Conservation (phyloP, 2,113 vertebrate genomes). For the Festucalex cinctus region DNA sequence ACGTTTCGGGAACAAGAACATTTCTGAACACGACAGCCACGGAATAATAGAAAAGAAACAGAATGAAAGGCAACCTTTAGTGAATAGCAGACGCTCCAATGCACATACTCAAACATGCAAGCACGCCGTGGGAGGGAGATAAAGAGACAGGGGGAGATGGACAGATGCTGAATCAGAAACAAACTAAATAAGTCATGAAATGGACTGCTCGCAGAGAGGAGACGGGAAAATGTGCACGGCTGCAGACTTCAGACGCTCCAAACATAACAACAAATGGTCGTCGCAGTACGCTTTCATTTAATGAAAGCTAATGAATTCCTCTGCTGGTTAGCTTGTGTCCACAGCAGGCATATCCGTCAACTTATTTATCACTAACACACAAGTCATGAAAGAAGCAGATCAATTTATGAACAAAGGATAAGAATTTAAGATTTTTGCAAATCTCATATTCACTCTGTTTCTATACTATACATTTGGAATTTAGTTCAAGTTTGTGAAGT, state of each 20-base stretch:
- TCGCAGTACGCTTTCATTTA: conserved; percentile 25
- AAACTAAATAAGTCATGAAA: conserved; percentile 61
- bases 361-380: background rate
- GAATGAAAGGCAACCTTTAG: conserved; percentile 44
- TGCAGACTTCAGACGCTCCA: conserved; percentile 14
- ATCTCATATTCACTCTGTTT: too few relatives aligned
- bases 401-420: too few relatives aligned
- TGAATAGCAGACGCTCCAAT: conserved; percentile 32
- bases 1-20: conserved; percentile 18
- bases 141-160: conserved; percentile 40
- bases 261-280: conserved; percentile 32
- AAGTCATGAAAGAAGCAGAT: background rate
- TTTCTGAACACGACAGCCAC: conserved; percentile 14
- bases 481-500: background rate
- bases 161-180: conserved; percentile 55
- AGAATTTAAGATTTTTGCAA: too few relatives aligned
- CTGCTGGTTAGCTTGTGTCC: background rate
- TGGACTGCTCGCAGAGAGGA: conserved; percentile 29
- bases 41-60: conserved; percentile 25
- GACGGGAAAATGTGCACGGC: conserved; percentile 43
- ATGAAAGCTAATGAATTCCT: background rate
- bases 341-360: background rate
- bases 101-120: conserved; percentile 35
- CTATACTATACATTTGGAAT: background rate
- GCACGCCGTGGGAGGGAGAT: conserved; percentile 38